phyloP scores from a whole-genome alignment of 2,113 vertebrate species.

The Acanthisitta chloris region DNA sequence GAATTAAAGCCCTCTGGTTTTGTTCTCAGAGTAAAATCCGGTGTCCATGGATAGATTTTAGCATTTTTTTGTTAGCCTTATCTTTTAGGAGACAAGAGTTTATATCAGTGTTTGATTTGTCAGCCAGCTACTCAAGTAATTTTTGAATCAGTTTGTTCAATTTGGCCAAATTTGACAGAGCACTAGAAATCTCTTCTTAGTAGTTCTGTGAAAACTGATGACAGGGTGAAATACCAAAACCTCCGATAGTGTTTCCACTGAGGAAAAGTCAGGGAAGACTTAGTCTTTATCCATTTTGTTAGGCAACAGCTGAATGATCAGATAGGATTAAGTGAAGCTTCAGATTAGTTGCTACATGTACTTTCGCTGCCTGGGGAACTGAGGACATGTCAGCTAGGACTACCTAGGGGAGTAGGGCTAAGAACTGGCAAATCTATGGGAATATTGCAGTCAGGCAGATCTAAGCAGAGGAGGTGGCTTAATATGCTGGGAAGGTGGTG shows the following conservation, averaged over 20 bases:
- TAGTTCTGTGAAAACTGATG: not conserved
- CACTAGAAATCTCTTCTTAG: not conserved
- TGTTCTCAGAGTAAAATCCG: not conserved
- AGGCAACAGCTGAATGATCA: not conserved
- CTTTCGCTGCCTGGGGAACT: not conserved
- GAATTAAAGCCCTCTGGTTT: not conserved
- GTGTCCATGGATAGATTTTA: not conserved
- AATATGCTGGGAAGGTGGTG: not conserved
- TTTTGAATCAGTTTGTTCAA: not conserved
- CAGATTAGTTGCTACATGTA: not conserved
- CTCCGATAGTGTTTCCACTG: not conserved
- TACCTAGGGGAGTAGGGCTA: not conserved
- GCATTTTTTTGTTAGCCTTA: not conserved
- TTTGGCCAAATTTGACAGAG: not conserved
- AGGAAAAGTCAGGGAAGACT: not conserved
- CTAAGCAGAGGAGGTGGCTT: not conserved
- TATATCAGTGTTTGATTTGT: not conserved
- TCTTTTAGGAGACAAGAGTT: not conserved
- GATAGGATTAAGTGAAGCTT: not conserved
- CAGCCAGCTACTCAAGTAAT: not conserved
- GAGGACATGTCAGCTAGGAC: not conserved
- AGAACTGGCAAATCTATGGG: not conserved
- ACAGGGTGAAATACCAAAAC: not conserved
- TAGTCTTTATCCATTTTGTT: not conserved
- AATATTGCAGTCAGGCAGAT: not conserved